phyloP scores from a whole-genome alignment of 2,888 invertebrate genomes.

The Platycheirus albimanus region DNA sequence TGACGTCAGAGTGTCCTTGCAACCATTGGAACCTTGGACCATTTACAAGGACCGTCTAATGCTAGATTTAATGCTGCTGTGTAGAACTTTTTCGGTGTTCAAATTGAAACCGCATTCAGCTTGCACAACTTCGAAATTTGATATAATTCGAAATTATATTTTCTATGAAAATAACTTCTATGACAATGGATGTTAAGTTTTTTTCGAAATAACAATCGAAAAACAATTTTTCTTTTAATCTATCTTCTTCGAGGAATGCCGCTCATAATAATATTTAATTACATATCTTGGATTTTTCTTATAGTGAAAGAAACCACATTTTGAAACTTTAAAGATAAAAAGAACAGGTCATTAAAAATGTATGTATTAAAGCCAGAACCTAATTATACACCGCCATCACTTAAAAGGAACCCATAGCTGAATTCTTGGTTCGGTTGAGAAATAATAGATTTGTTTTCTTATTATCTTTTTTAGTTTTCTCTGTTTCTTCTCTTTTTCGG shows the following conservation, averaged over 20 bases:
- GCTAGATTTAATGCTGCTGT: too few species aligned
- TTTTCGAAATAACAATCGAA: not conserved
- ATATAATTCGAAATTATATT: too few species aligned
- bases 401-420: slow-evolving; percentile 20
- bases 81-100: too few species aligned
- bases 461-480: slow-evolving; percentile 20
- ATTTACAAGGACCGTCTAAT: too few species aligned
- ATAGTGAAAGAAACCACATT: slow-evolving; percentile 8
- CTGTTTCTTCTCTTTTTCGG: not conserved
- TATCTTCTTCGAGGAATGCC: slow-evolving; percentile 39
- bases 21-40: too few species aligned
- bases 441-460: slow-evolving; percentile 58
- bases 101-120: too few species aligned
- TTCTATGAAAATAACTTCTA: too few species aligned
- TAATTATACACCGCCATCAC: slow-evolving; percentile 53
- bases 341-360: slow-evolving; percentile 55
- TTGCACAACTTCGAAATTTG: too few species aligned
- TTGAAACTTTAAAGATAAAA: slow-evolving; percentile 23
- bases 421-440: not conserved
- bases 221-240: slow-evolving; percentile 27
- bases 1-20: too few species aligned
- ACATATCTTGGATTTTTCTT: slow-evolving; percentile 23
- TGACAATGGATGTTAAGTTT: too few species aligned
- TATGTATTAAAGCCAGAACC: slow-evolving; percentile 51
- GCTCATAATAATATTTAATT: slow-evolving; percentile 50